A percentile compares a stretch with the other conserved stretches of the same genome.
Conservation (phyloP, 2,113 vertebrate genomes). For the Passer domesticus region DNA sequence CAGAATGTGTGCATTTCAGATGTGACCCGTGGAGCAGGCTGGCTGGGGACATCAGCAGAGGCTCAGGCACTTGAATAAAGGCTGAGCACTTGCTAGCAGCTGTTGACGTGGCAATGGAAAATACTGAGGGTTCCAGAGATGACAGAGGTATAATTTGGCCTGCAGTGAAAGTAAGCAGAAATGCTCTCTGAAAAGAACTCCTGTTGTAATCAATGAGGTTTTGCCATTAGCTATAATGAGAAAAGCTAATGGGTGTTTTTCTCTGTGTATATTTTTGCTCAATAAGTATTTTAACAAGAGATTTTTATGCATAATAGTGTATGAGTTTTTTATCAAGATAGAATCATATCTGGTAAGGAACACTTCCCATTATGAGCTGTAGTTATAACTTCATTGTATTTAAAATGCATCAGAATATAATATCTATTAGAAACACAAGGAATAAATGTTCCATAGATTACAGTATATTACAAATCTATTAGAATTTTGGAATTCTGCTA, state of each 20-base stretch:
- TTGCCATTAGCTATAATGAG: neutral
- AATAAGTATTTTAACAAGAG: neutral
- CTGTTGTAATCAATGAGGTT: conserved; percentile 2
- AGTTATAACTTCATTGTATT: neutral
- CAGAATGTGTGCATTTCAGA: neutral
- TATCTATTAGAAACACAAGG: neutral
- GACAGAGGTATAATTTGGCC: conserved; percentile 41
- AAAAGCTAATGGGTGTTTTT: neutral
- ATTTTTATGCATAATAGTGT: neutral
- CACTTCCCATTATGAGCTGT: neutral
- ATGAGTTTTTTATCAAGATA: neutral
- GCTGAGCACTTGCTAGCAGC: conserved; percentile 31
- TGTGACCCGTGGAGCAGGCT: neutral
- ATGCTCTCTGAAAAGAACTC: neutral
- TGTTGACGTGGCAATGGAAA: conserved; percentile 68
- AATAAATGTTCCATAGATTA: neutral
- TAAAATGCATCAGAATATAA: neutral
- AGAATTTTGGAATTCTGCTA: neutral
- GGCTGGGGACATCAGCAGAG: neutral
- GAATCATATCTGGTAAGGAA: neutral
- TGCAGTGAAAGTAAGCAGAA: conserved; percentile 35
- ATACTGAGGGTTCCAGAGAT: conserved; percentile 62
- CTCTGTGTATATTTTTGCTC: neutral
- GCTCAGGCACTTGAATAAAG: neutral
- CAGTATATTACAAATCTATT: neutral